Percentiles rank a stretch among this genome's conserved stretches.
These are phyloP conservation scores for Eupithecia tripunctaria DNA, from an alignment of 2,888 invertebrate genomes.

Conservation along the genomic window DNA sequence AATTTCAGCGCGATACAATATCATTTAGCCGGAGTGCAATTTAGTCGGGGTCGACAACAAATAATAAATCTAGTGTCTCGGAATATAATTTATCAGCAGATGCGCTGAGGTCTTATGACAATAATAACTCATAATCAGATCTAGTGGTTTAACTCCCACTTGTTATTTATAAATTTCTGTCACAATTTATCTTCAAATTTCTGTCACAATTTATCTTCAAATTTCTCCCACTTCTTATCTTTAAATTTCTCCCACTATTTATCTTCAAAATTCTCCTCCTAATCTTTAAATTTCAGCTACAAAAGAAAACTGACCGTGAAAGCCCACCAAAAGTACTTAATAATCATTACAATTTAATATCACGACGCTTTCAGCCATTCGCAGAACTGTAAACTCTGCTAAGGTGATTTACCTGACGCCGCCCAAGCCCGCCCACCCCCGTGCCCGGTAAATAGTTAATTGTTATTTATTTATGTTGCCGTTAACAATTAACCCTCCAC, in stretches of 20 bases:
- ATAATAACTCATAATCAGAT: too few species aligned
- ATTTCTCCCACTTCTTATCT: too few species aligned
- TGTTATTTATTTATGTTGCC: conserved; percentile 39
- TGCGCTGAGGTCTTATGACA: background rate
- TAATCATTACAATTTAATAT: conserved; percentile 11
- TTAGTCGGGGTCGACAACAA: background rate
- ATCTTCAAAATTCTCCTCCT: too few species aligned
- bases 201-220: too few species aligned
- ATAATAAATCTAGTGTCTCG: background rate
- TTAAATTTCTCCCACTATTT: too few species aligned
- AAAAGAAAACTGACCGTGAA: conserved; percentile 8
- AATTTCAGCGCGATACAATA: too few species aligned
- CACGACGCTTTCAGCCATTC: conserved; percentile 1
- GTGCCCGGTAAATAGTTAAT: conserved; percentile 39
- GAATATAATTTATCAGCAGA: background rate
- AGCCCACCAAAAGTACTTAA: background rate
- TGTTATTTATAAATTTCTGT: background rate
- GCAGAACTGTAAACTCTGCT: conserved; percentile 2
- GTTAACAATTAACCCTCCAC: conserved; percentile 30
- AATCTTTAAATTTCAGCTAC: background rate
- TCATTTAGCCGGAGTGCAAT: too few species aligned
- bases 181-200: background rate
- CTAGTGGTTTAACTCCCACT: too few species aligned
- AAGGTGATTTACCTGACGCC: conserved; percentile 14
- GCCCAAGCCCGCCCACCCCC: conserved; percentile 13